Evolutionary conservation across 2,113 vertebrate genomes (phyloP).

Genomic region (Ciconia boyciana): DNA sequence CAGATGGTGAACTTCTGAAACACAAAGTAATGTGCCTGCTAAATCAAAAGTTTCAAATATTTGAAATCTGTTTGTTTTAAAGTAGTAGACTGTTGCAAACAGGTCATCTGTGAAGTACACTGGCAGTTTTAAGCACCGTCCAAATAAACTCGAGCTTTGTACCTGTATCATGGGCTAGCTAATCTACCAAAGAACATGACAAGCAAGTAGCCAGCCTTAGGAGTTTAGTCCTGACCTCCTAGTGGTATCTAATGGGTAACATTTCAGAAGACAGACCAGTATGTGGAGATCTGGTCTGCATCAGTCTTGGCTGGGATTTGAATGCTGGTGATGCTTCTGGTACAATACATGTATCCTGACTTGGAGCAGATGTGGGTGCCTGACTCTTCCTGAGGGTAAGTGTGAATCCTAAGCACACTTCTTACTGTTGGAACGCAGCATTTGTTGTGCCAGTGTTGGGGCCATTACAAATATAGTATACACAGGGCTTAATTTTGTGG

Average conservation of each 20-base stretch:
- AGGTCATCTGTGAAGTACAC: conserved; percentile 34
- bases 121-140: not conserved
- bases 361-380: not conserved
- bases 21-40: conserved; percentile 34
- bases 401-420: not conserved
- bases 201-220: not conserved
- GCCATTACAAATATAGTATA: not conserved
- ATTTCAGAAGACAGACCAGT: not conserved
- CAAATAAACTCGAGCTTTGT: not conserved
- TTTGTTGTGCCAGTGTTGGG: not conserved
- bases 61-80: conserved; percentile 58
- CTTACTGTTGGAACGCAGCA: not conserved
- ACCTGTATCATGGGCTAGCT: not conserved
- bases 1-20: conserved; percentile 68
- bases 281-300: not conserved
- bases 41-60: conserved; percentile 61
- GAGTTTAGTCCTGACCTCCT: not conserved
- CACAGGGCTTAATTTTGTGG: not conserved
- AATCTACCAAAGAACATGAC: not conserved
- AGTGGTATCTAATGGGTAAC: not conserved
- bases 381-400: not conserved
- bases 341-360: not conserved
- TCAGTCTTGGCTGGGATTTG: not conserved
- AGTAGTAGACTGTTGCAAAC: conserved; percentile 23
- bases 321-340: not conserved